phyloP scores from a whole-genome alignment of 2,113 vertebrate species.

The Poicephalus gulielmi region DNA sequence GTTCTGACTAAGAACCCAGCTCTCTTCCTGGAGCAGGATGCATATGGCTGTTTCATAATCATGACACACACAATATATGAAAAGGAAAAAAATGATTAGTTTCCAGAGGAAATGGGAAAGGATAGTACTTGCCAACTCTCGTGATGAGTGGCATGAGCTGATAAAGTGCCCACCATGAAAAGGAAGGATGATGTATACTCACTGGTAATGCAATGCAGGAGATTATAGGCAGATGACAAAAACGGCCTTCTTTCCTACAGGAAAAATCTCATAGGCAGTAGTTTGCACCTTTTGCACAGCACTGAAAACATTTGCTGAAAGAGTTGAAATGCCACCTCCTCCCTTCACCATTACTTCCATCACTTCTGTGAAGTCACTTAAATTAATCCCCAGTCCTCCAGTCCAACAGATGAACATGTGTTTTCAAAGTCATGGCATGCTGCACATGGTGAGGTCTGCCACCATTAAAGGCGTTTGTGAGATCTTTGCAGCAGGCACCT shows the following conservation, averaged over 20 bases:
- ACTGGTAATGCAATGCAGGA: neutral
- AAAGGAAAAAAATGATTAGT: neutral
- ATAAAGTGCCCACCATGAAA: neutral
- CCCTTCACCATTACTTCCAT: neutral
- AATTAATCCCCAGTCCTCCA: neutral
- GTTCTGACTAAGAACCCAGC: neutral
- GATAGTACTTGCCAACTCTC: neutral
- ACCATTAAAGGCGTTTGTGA: neutral
- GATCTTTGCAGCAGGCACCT: neutral
- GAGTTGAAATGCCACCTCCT: neutral
- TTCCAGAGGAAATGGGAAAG: neutral
- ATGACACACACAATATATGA: accelerated
- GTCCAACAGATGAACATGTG: neutral
- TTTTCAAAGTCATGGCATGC: neutral
- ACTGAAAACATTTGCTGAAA: neutral
- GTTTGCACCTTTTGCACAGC: neutral
- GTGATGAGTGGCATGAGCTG: neutral
- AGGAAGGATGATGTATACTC: neutral
- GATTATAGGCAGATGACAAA: neutral
- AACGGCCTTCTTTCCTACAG: neutral
- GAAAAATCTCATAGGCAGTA: neutral
- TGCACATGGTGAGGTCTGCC: neutral
- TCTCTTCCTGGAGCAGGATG: neutral
- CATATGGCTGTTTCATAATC: neutral
- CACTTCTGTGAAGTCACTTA: neutral